Percentiles rank a stretch among this genome's conserved stretches.
These are phyloP conservation scores for Panthera tigris DNA, from an alignment of 2,113 vertebrate genomes.

Conservation along the genomic window DNA sequence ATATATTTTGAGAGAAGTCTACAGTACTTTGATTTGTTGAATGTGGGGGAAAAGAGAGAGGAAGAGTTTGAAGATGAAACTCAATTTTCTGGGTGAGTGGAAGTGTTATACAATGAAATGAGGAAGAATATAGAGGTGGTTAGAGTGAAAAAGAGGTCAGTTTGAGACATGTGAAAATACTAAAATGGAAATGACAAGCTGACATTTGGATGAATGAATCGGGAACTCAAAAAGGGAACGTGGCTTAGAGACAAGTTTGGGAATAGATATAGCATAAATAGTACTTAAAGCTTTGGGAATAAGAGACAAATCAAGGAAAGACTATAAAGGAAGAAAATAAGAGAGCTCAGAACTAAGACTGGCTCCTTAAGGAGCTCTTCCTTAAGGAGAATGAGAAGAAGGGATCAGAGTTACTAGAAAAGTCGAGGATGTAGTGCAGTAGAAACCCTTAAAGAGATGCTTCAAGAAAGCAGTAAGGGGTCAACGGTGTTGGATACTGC, in stretches of 20 bases:
- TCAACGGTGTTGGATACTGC: neutral
- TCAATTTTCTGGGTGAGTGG: neutral
- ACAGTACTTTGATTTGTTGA: neutral
- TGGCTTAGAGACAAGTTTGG: neutral
- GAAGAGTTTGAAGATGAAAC: neutral
- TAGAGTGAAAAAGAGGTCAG: neutral
- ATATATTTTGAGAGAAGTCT: neutral
- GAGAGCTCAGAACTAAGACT: neutral
- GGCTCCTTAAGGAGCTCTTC: no score
- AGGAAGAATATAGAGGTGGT: neutral
- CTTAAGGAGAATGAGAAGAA: neutral
- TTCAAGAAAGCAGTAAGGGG: neutral
- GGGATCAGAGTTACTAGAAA: neutral
- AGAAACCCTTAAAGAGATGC: neutral
- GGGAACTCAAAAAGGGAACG: neutral
- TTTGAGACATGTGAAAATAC: neutral
- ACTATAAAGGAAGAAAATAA: neutral
- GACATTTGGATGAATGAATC: neutral
- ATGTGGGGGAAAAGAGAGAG: neutral
- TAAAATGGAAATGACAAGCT: neutral
- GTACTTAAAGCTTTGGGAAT: slow-evolving; percentile 10
- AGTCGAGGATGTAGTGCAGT: neutral
- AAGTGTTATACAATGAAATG: neutral
- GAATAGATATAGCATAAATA: neutral
- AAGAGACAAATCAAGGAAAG: neutral